phyloP scores from a whole-genome alignment of 2,113 vertebrate species.

The Clarias magur region DNA sequence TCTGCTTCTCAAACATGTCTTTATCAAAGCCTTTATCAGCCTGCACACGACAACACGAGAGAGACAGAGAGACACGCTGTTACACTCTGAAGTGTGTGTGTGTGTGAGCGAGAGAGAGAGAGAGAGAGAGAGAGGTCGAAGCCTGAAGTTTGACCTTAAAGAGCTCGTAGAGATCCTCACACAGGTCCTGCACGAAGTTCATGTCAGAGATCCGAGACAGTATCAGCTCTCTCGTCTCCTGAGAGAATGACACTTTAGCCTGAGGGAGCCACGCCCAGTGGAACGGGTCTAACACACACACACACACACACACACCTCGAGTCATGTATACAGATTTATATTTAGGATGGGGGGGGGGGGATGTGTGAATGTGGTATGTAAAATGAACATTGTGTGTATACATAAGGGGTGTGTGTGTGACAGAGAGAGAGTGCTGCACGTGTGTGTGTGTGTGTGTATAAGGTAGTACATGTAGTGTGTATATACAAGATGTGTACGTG shows the following conservation, averaged over 20 bases:
- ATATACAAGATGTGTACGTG: neutral
- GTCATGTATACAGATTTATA: neutral
- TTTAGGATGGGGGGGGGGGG: neutral
- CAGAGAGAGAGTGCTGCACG: too few species aligned
- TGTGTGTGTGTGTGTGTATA: too few species aligned
- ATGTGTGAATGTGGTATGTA: too few species aligned
- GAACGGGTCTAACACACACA: constrained; percentile 83
- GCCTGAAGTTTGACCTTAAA: constrained; percentile 83
- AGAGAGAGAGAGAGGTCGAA: neutral
- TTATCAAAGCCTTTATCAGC: constrained; percentile 92
- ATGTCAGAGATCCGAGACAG: constrained; percentile 92
- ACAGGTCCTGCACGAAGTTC: constrained; percentile 98
- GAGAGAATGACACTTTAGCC: constrained; percentile 93
- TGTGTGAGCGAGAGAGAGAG: neutral
- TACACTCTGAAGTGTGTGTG: neutral
- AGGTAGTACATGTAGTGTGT: too few species aligned
- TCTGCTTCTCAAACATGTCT: constrained; percentile 93
- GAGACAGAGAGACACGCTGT: neutral
- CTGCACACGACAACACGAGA: constrained; percentile 62
- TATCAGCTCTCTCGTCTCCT: constrained; percentile 88
- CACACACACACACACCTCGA: neutral
- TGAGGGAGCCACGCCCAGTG: constrained; percentile 97
- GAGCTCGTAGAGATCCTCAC: constrained; percentile 94
- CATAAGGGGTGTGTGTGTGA: too few species aligned
- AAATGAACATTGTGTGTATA: too few species aligned